Evolutionary conservation across 2,113 vertebrate species (phyloP).

Genomic region (mouse (Mus musculus)): GRCm39 chr5:33765001-33765500

Average conservation of each 20-base stretch:
- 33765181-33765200: constrained; percentile 85
- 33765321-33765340: constrained; percentile 86
- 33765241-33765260: constrained; percentile 85
- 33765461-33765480: constrained; percentile 69
- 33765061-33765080: constrained; percentile 81
- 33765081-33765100: constrained; percentile 83
- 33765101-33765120: constrained; percentile 86
- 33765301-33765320: constrained; percentile 87
- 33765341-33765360: constrained; percentile 88
- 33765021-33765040: constrained; percentile 86
- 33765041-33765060: constrained; percentile 79
- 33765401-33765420: constrained; percentile 83
- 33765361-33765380: constrained; percentile 89
- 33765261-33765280: constrained; percentile 89
- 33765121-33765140: constrained; percentile 86
- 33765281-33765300: constrained; percentile 89
- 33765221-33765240: constrained; percentile 85
- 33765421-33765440: constrained; percentile 81
- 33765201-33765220: constrained; percentile 82
- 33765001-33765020: constrained; percentile 89
- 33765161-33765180: constrained; percentile 74
- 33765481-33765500: constrained; percentile 65
- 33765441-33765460: constrained; percentile 83
- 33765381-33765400: constrained; percentile 82
- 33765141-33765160: constrained; percentile 81